Evolutionary conservation across 2,888 invertebrate genomes (phyloP).

Genomic region (Gryllus longicercus): DNA sequence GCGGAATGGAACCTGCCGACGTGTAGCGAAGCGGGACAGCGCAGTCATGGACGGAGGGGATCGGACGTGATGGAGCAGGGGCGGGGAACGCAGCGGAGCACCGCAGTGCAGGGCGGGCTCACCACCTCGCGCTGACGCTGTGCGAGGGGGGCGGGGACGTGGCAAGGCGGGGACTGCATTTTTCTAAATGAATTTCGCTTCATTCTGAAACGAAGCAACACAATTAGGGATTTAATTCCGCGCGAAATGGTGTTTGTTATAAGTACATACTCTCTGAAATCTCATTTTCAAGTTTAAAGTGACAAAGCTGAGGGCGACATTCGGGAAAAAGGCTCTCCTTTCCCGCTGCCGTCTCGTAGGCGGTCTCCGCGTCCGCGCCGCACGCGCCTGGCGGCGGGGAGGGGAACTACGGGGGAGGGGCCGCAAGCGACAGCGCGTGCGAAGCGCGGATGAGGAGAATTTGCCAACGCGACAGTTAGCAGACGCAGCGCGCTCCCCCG

Average conservation of each 20-base stretch:
- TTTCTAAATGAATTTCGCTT: conserved; percentile 17
- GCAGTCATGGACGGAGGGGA: too few relatives aligned
- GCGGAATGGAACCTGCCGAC: too few relatives aligned
- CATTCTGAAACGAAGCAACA: background rate
- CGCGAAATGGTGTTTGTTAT: conserved; percentile 17
- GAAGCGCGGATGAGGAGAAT: too few relatives aligned
- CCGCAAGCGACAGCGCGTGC: too few relatives aligned
- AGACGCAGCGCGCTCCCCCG: too few relatives aligned
- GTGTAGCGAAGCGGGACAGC: too few relatives aligned
- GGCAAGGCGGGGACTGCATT: background rate
- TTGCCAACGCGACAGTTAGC: too few relatives aligned
- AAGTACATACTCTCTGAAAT: conserved; percentile 17
- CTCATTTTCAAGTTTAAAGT: conserved; percentile 17
- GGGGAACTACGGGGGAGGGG: too few relatives aligned
- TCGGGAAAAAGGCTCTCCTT: background rate
- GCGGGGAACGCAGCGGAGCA: background rate
- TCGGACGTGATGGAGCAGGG: background rate
- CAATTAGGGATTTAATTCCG: conserved; percentile 17
- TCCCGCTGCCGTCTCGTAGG: background rate
- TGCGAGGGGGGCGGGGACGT: background rate
- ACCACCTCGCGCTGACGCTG: background rate
- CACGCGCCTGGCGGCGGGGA: too few relatives aligned
- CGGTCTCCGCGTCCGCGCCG: too few relatives aligned
- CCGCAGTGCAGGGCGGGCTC: background rate
- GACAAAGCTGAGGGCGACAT: conserved; percentile 17